These are phyloP conservation scores for Machimus atricapillus DNA, from an alignment of 2,888 invertebrate genomes.

Conservation along the genomic window DNA sequence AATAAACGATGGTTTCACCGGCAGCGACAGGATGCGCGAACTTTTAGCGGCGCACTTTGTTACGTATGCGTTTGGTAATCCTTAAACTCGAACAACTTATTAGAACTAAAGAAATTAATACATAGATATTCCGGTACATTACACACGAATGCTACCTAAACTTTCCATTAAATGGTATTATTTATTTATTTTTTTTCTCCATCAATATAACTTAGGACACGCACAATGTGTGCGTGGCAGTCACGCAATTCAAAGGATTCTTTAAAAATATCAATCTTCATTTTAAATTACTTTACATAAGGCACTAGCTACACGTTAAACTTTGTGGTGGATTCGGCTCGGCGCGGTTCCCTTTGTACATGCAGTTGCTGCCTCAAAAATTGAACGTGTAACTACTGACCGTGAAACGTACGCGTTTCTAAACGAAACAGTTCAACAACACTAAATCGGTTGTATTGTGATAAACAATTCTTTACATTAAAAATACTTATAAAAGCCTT, in stretches of 20 bases:
- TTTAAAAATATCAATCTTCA: conserved; percentile 15
- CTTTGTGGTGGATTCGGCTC: conserved; percentile 44
- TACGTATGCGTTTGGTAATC: conserved; percentile 34
- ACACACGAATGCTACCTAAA: conserved; percentile 4
- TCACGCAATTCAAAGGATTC: conserved; percentile 25
- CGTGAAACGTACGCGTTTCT: conserved; percentile 44
- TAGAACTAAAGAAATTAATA: background rate
- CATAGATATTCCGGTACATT: background rate
- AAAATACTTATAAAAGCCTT: conserved; percentile 36
- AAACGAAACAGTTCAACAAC: conserved; percentile 36
- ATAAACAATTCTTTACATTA: conserved; percentile 34
- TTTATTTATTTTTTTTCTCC: background rate
- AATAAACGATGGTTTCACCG: background rate
- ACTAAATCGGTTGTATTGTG: background rate
- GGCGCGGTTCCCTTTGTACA: conserved; percentile 37
- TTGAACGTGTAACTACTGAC: conserved; percentile 61
- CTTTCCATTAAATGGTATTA: background rate
- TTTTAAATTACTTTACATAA: conserved; percentile 51
- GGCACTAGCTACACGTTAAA: conserved; percentile 62
- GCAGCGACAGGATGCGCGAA: background rate
- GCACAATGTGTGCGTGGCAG: conserved; percentile 24
- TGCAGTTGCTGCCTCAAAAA: conserved; percentile 25
- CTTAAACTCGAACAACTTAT: conserved; percentile 19
- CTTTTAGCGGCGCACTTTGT: conserved; percentile 11
- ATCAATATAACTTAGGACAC: conserved; percentile 18